phyloP scores from a whole-genome alignment of 2,113 vertebrate species.

The Petrocephalus microphthalmus region DNA sequence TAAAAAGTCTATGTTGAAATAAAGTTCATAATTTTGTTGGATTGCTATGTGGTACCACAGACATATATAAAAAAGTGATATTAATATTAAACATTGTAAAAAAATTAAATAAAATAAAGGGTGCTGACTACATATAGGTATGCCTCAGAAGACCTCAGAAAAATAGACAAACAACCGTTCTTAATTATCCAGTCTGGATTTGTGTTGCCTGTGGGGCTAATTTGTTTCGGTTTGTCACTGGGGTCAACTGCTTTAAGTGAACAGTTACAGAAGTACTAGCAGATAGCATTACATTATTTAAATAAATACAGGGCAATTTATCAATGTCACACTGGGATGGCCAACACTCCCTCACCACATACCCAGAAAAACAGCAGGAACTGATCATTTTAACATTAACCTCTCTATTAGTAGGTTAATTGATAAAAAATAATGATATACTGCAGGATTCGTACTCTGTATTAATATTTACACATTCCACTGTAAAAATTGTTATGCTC shows the following conservation, averaged over 20 bases:
- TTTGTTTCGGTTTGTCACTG: slow-evolving; percentile 78
- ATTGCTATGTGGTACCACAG: neutral
- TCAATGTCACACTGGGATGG: slow-evolving; percentile 84
- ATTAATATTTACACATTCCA: neutral
- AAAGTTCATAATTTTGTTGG: neutral
- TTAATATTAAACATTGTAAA: neutral
- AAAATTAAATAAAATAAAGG: too few species aligned
- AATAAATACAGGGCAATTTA: slow-evolving; percentile 95
- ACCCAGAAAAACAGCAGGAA: slow-evolving; percentile 68
- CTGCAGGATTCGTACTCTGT: neutral
- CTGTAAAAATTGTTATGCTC: too few species aligned
- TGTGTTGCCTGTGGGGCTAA: slow-evolving; percentile 61
- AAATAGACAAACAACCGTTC: slow-evolving; percentile 11
- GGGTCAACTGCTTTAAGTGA: slow-evolving; percentile 76
- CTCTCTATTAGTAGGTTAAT: slow-evolving; percentile 51
- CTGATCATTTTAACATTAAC: slow-evolving; percentile 77
- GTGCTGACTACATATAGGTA: neutral
- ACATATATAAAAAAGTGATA: neutral
- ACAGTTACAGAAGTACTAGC: slow-evolving; percentile 74
- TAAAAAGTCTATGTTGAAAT: neutral
- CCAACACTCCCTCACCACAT: slow-evolving; percentile 53
- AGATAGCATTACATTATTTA: slow-evolving; percentile 88
- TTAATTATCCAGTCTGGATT: slow-evolving; percentile 43
- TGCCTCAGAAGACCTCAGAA: slow-evolving; percentile 20
- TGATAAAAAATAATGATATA: slow-evolving; percentile 59